Evolutionary conservation across 2,797 vertebrate species (phyloP).

Genomic region (Karalla daura): DNA sequence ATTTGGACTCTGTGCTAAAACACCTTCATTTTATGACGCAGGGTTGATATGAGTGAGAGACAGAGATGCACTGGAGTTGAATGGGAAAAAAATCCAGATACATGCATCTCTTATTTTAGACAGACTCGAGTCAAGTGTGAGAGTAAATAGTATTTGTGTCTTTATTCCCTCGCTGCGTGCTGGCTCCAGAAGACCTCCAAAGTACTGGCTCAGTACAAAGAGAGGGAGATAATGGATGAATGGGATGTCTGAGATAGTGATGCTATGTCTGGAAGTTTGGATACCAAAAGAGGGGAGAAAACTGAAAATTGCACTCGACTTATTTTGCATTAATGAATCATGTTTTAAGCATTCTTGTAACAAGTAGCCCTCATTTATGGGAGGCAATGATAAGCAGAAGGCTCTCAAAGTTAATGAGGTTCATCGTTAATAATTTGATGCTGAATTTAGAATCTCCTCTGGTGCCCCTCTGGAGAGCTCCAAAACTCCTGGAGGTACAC

Average conservation of each 20-base stretch:
- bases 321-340: conserved; percentile 33
- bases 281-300: conserved; percentile 1
- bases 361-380: conserved; percentile 48
- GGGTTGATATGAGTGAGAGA: conserved; percentile 20
- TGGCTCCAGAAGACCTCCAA: too few relatives aligned
- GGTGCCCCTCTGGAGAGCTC: conserved; percentile 57
- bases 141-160: too few relatives aligned
- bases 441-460: conserved; percentile 68
- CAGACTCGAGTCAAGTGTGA: neutral
- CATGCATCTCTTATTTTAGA: too few relatives aligned
- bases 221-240: too few relatives aligned
- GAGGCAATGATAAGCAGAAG: conserved; percentile 61
- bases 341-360: conserved; percentile 43
- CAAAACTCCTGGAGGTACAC: conserved; percentile 73
- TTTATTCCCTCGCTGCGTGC: too few relatives aligned
- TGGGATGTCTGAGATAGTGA: neutral
- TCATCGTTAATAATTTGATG: conserved; percentile 75
- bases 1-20: conserved; percentile 45
- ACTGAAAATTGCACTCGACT: conserved; percentile 10
- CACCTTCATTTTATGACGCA: conserved; percentile 23
- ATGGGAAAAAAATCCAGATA: too few relatives aligned
- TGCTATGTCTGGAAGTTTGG: neutral
- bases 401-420: conserved; percentile 70
- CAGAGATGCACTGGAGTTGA: conserved; percentile 16
- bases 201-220: too few relatives aligned